These are phyloP conservation scores for Ctena decussata DNA, from an alignment of 2,888 invertebrate species.

Conservation along the genomic window DNA sequence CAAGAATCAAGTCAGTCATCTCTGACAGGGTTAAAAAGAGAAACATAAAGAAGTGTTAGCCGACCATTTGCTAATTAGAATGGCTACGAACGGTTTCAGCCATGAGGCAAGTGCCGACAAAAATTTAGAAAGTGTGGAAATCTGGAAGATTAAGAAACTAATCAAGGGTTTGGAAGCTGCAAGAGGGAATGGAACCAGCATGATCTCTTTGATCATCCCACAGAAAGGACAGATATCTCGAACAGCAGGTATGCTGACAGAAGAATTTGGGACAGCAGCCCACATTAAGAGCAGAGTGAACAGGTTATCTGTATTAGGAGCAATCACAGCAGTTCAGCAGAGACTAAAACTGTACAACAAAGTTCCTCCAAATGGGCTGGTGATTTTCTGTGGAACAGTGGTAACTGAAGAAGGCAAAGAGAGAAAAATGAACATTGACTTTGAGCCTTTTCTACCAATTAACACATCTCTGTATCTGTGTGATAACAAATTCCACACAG, in stretches of 20 bases:
- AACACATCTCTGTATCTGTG: slow-evolving; percentile 99
- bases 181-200: slow-evolving; percentile 99
- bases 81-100: slow-evolving; percentile 3
- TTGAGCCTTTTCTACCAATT: slow-evolving; percentile 99
- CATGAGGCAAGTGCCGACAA: background rate
- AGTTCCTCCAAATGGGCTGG: slow-evolving; percentile 98
- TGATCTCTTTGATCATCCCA: slow-evolving; percentile 99
- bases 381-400: slow-evolving; percentile 99
- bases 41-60: too few species aligned
- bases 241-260: slow-evolving; percentile 99
- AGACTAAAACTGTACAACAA: slow-evolving; percentile 98
- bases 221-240: slow-evolving; percentile 99
- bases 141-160: slow-evolving; percentile 99
- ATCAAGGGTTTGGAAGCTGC: slow-evolving; percentile 99
- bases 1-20: too few species aligned
- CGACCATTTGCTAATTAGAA: background rate
- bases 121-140: slow-evolving; percentile 99
- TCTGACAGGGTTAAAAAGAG: too few species aligned
- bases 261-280: slow-evolving; percentile 99
- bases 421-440: slow-evolving; percentile 99
- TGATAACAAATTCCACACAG: slow-evolving; percentile 95
- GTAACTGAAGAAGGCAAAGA: slow-evolving; percentile 99
- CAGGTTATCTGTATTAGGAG: slow-evolving; percentile 98
- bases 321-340: slow-evolving; percentile 99
- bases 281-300: slow-evolving; percentile 99